These are phyloP conservation scores for Liodrosophila aerea DNA, from an alignment of 2,888 invertebrate species.

Conservation along the genomic window DNA sequence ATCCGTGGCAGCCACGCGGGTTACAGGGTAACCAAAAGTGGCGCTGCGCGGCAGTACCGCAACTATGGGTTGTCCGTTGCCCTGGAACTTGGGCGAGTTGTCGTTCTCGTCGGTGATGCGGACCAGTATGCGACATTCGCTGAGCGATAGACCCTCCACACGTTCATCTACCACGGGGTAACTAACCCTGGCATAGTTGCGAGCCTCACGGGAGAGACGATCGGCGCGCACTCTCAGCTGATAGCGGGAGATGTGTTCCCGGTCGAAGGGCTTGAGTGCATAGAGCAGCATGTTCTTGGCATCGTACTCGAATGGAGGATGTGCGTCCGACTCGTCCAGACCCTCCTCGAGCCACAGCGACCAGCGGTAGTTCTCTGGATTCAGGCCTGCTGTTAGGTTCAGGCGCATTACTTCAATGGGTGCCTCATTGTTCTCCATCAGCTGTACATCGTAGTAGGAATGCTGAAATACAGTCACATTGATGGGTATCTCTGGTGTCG, in stretches of 20 bases:
- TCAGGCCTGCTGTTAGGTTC: slow-evolving; percentile 88
- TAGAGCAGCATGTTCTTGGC: slow-evolving; percentile 89
- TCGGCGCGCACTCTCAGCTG: slow-evolving; percentile 83
- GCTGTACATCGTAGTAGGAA: slow-evolving; percentile 90
- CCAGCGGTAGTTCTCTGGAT: slow-evolving; percentile 86
- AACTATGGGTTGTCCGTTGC: slow-evolving; percentile 89
- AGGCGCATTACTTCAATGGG: slow-evolving; percentile 89
- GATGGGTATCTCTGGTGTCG: slow-evolving; percentile 43
- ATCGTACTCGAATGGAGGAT: slow-evolving; percentile 87
- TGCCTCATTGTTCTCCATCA: slow-evolving; percentile 90
- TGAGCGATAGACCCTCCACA: slow-evolving; percentile 87
- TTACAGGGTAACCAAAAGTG: slow-evolving; percentile 91
- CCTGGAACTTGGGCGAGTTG: slow-evolving; percentile 90
- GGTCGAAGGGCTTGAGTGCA: slow-evolving; percentile 88
- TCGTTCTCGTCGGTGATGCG: slow-evolving; percentile 92
- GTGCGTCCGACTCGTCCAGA: slow-evolving; percentile 65
- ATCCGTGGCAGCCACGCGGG: slow-evolving; percentile 90
- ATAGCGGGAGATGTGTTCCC: slow-evolving; percentile 88
- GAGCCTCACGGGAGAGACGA: slow-evolving; percentile 84
- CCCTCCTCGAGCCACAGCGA: slow-evolving; percentile 86
- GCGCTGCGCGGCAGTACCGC: slow-evolving; percentile 92
- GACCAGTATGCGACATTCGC: slow-evolving; percentile 91
- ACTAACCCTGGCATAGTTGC: slow-evolving; percentile 89
- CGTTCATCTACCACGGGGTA: slow-evolving; percentile 90
- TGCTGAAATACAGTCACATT: slow-evolving; percentile 84